Percentiles rank a stretch among this genome's conserved stretches.
Evolutionary conservation across 2,888 invertebrate species (phyloP).

Genomic region (Dilophus febrilis): DNA sequence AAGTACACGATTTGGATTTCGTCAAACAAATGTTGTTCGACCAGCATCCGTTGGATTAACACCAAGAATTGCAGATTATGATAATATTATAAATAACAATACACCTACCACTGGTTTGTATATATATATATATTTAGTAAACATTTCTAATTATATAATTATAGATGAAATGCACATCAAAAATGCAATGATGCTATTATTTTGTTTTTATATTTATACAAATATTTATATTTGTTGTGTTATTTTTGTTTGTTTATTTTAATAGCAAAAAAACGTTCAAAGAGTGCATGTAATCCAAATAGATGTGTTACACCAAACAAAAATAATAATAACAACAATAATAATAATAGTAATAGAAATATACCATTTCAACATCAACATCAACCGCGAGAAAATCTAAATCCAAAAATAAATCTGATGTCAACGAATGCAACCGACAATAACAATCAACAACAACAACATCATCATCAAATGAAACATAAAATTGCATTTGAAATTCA

Average conservation of each 20-base stretch:
- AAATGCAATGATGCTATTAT: too few species aligned
- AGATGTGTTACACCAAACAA: constrained; percentile 18
- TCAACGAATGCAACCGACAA: constrained; percentile 24
- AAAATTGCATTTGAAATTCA: constrained; percentile 22
- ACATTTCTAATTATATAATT: constrained; percentile 33
- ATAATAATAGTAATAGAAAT: neutral
- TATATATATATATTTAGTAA: too few species aligned
- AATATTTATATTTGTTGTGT: too few species aligned
- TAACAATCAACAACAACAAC: constrained; percentile 14
- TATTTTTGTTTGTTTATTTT: too few species aligned
- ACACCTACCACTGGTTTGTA: too few species aligned
- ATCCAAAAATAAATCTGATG: constrained; percentile 23
- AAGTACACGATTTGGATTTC: constrained; percentile 61
- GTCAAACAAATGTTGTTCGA: constrained; percentile 33
- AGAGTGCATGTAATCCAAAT: constrained; percentile 26
- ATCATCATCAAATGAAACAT: constrained; percentile 23
- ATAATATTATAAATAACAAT: constrained; percentile 32
- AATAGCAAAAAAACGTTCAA: constrained; percentile 28
- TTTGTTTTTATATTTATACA: too few species aligned
- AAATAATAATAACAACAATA: constrained; percentile 13
- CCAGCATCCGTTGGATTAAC: constrained; percentile 41
- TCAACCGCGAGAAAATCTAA: constrained; percentile 14
- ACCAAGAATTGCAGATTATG: constrained; percentile 46
- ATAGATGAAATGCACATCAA: constrained; percentile 32
- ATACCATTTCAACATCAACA: constrained; percentile 14